These are phyloP conservation scores for Pseudorectes ferrugineus DNA, from an alignment of 2,113 vertebrate genomes.

Conservation along the genomic window DNA sequence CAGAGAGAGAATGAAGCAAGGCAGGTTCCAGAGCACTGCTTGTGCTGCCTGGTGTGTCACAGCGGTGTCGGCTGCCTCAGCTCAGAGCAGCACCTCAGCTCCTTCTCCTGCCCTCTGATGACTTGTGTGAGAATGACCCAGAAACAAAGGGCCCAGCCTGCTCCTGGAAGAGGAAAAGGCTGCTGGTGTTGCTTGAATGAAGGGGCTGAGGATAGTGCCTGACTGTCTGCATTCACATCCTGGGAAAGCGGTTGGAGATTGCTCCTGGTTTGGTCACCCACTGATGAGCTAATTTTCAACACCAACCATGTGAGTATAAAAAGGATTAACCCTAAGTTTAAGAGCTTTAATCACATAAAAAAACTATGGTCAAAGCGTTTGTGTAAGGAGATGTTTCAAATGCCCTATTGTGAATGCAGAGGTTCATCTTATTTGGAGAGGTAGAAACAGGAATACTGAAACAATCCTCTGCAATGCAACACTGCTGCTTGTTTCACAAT, in stretches of 20 bases:
- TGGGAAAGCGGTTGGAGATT: background rate
- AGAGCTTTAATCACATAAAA: background rate
- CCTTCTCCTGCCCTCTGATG: background rate
- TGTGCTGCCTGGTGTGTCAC: background rate
- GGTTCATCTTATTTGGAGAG: background rate
- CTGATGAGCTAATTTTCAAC: background rate
- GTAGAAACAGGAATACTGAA: background rate
- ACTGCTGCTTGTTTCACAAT: background rate
- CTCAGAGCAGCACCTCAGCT: background rate
- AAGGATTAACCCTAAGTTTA: background rate
- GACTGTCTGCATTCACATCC: background rate
- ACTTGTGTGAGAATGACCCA: background rate
- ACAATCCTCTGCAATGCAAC: background rate
- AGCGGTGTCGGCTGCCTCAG: accelerated
- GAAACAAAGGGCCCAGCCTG: background rate
- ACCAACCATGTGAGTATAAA: background rate
- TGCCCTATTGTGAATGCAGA: background rate
- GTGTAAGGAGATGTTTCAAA: background rate
- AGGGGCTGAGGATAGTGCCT: background rate
- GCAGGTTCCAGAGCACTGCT: background rate
- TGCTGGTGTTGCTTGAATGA: background rate
- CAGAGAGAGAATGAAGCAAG: background rate
- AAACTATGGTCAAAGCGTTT: background rate
- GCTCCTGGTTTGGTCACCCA: background rate
- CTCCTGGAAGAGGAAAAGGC: background rate